phyloP scores from a whole-genome alignment of 2,797 vertebrate species.

The Austrolebias charrua region DNA sequence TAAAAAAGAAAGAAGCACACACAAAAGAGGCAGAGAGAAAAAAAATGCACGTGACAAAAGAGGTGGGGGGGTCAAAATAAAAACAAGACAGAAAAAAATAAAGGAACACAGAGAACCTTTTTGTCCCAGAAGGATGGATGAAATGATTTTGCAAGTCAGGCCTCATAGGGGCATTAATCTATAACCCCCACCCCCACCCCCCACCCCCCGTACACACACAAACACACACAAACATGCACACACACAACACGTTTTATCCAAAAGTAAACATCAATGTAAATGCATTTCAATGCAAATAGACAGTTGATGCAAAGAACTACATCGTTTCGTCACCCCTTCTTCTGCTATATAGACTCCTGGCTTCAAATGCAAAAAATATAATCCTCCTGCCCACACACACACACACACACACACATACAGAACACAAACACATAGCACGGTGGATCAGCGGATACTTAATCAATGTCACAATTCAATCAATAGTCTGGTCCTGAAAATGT shows the following conservation, averaged over 20 bases:
- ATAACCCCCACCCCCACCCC: constrained; percentile 36
- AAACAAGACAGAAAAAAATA: constrained; percentile 24
- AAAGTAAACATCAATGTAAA: constrained; percentile 20
- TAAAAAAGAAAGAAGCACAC: constrained; percentile 64
- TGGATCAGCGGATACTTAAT: constrained; percentile 81
- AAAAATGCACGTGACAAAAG: constrained; percentile 13
- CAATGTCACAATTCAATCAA: constrained; percentile 83
- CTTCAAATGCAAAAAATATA: constrained; percentile 15
- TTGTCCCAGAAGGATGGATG: constrained; percentile 63
- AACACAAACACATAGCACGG: constrained; percentile 68
- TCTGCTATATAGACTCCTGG: constrained; percentile 18
- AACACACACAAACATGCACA: constrained; percentile 22
- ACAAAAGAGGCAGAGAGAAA: constrained; percentile 64
- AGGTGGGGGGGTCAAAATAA: constrained; percentile 8
- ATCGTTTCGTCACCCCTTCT: constrained; percentile 22
- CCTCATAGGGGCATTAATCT: constrained; percentile 57
- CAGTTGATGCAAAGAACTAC: constrained; percentile 33
- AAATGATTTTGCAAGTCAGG: constrained; percentile 65
- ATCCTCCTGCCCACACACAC: constrained; percentile 8
- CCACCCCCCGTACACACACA: no score
- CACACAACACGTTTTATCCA: constrained; percentile 2
- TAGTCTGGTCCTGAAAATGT: constrained; percentile 75
- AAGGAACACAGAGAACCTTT: constrained; percentile 28
- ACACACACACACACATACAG: constrained; percentile 21
- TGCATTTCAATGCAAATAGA: constrained; percentile 33